phyloP scores from a whole-genome alignment of 2,113 vertebrate species.

The Rattus norvegicus region GRCr8 NC_086020.1:37232501-37233000 shows the following conservation, averaged over 20 bases:
- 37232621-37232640: neutral
- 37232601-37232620: neutral
- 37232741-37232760: neutral
- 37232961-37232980: neutral
- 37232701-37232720: neutral
- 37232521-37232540: neutral
- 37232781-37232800: neutral
- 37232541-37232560: neutral
- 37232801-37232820: neutral
- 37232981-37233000: neutral
- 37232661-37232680: neutral
- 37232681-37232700: slow-evolving; percentile 27
- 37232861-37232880: slow-evolving; percentile 37
- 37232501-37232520: neutral
- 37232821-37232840: neutral
- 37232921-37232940: neutral
- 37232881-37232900: neutral
- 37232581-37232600: neutral
- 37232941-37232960: slow-evolving; percentile 3
- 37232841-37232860: slow-evolving; percentile 49
- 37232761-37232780: neutral
- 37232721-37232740: slow-evolving; percentile 23
- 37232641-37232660: slow-evolving; percentile 45
- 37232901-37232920: slow-evolving; percentile 32
- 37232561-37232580: neutral